phyloP scores from a whole-genome alignment of 2,888 invertebrate genomes.

The Chloroclystis v-ata region DNA sequence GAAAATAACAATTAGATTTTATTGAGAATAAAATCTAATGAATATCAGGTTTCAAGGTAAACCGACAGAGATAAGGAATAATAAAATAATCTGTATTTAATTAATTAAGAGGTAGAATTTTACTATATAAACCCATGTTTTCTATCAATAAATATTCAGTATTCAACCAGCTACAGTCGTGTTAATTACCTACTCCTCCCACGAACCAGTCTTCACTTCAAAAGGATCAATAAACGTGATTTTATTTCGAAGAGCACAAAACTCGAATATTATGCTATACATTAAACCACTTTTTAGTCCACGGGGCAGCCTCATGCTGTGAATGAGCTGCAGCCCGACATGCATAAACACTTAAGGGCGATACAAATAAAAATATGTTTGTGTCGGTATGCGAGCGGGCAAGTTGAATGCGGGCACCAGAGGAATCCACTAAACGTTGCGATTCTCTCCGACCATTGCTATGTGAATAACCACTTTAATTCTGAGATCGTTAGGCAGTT shows the following conservation, averaged over 20 bases:
- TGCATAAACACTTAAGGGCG: slow-evolving; percentile 22
- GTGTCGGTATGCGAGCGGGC: slow-evolving; percentile 50
- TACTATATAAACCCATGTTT: too few relatives aligned
- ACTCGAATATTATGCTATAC: slow-evolving; percentile 18
- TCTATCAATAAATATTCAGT: too few relatives aligned
- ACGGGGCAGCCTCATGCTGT: slow-evolving; percentile 36
- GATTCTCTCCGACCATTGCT: slow-evolving; percentile 35
- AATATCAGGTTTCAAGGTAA: too few relatives aligned
- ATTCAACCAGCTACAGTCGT: too few relatives aligned
- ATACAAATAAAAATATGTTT: slow-evolving; percentile 48
- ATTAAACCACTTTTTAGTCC: slow-evolving; percentile 41
- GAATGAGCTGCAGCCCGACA: slow-evolving; percentile 41
- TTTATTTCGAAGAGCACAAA: slow-evolving; percentile 21
- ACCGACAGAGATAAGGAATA: too few relatives aligned
- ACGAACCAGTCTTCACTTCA: too few relatives aligned
- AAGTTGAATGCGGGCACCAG: slow-evolving; percentile 42
- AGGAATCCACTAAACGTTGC: slow-evolving; percentile 53
- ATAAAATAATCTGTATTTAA: too few relatives aligned
- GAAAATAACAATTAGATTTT: too few relatives aligned
- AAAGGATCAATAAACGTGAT: slow-evolving; percentile 11
- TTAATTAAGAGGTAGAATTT: too few relatives aligned
- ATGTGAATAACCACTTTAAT: slow-evolving; percentile 49
- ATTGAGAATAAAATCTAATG: too few relatives aligned
- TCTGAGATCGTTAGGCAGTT: slow-evolving; percentile 34
- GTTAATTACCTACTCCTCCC: too few relatives aligned